Conservation (phyloP, 2,113 vertebrate species). For the Tupaia tana region DNA sequence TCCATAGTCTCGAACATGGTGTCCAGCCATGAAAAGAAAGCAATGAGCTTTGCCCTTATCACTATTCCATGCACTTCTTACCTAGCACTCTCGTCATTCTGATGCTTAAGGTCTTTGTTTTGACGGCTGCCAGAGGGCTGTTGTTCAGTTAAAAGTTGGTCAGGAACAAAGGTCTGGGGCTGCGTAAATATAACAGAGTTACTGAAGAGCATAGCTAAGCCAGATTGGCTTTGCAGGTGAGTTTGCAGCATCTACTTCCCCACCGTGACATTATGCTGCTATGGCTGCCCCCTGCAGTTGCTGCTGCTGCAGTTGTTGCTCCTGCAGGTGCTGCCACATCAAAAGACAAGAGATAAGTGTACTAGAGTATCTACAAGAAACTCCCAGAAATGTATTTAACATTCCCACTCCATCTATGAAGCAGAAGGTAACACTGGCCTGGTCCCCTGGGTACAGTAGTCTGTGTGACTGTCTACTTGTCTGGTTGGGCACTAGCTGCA, state of each 20-base stretch:
- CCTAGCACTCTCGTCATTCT: background rate
- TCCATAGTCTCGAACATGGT: background rate
- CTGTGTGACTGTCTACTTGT: background rate
- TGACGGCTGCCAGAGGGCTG: constrained; percentile 83
- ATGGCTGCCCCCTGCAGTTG: constrained; percentile 65
- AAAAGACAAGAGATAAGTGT: background rate
- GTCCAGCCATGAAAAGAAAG: background rate
- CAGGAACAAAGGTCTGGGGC: constrained; percentile 79
- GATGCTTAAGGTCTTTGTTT: constrained; percentile 88
- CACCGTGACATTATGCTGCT: constrained; percentile 82
- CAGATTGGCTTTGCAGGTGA: constrained; percentile 84
- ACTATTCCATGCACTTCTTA: background rate
- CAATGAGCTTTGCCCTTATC: background rate
- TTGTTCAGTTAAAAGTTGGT: constrained; percentile 78
- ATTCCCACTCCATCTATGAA: too few relatives aligned
- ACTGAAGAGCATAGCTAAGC: constrained; percentile 88
- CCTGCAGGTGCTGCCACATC: background rate
- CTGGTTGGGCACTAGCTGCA: background rate
- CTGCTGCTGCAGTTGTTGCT: constrained; percentile 72
- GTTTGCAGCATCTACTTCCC: constrained; percentile 82
- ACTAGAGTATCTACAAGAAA: background rate
- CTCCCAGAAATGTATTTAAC: background rate
- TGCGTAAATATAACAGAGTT: constrained; percentile 90
- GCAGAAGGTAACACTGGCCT: background rate
- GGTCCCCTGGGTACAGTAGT: background rate